Base-by-base conservation (phyloP, 2,888 invertebrate species). In the Nomada hirtipes region DNA sequence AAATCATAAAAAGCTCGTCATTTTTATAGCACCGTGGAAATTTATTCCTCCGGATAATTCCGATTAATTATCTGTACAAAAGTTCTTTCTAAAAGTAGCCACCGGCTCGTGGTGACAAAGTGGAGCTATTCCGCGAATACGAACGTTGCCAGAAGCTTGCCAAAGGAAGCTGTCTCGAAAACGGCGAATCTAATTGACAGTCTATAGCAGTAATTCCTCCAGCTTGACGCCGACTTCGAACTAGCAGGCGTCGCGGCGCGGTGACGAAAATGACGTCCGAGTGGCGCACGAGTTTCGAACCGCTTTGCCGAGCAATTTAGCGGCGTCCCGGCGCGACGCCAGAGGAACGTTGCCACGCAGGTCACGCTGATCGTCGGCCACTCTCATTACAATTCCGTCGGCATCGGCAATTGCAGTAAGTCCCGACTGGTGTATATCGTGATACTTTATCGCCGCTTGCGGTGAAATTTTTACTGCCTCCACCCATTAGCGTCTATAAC, bases 381-480 rank as follows among this genome's bases (percentile, higher is more conserved):
- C 80, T 79, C 85, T 85, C 82, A 85, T 87, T 87, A 82, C 77
- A 82, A 87, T 87, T 87, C 87, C 61, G 65, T 15, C 71, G 61
- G 87, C 85, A 82, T 87, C 85, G 78, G 83, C 87, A 85, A 87
- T 87, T 83, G 86, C 85, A 79, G 83, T 85, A 85, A 87, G 83
- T 87, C 76, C 79, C 75, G 71, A 61, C 13, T 13, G 20, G 78
- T 83, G 83, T 87, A 81, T 76, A 85, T 87, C 86, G 87, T 60
- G 78, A 77, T 87, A 85, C 76, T 87, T 87, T 87, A 87, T 83
- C 79, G 83, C 76, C 77, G 77, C 83, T 85, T 80, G 36, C 59
- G 65, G n/a, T 53, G 63, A 63, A 79, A 86, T 84, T 86, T 86
- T 86, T 74, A 72, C 67, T 13, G 47, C n/a, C 11, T n/a, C 23